Percentiles rank a stretch among this genome's conserved stretches.
Conservation (phyloP, 2,113 vertebrate species). For the Lucifuga dentata region DNA sequence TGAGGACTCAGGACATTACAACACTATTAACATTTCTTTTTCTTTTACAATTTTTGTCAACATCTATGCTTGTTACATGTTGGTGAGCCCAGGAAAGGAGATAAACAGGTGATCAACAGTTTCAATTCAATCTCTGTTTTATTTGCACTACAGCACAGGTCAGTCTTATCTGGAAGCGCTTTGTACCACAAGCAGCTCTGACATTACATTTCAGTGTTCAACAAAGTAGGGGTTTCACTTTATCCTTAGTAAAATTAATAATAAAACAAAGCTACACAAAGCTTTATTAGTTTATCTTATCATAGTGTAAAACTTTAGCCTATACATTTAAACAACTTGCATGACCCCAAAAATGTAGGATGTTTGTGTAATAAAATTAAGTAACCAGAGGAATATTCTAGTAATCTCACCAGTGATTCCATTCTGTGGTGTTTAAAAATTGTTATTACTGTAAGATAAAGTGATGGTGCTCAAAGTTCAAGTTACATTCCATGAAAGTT, state of each 20-base stretch:
- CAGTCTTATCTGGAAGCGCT: conserved; percentile 39
- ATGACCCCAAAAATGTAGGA: conserved; percentile 17
- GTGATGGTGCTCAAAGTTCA: conserved; percentile 53
- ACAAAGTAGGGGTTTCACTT: conserved; percentile 10
- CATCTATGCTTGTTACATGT: no score
- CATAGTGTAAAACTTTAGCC: no score
- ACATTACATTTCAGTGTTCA: conserved; percentile 39
- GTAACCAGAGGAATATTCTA: conserved; percentile 24
- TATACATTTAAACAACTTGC: not conserved
- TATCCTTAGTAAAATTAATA: conserved; percentile 7
- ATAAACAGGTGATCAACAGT: conserved; percentile 28
- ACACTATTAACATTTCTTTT: no score
- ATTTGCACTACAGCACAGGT: conserved; percentile 60
- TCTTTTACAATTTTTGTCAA: no score
- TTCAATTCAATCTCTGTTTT: conserved; percentile 54
- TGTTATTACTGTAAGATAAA: conserved; percentile 10
- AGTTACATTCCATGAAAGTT: conserved; percentile 67
- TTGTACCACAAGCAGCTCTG: conserved; percentile 48
- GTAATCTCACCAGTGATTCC: conserved; percentile 1
- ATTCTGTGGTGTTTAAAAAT: conserved; percentile 42
- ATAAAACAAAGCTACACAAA: conserved; percentile 10
- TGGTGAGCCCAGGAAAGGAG: conserved; percentile 1
- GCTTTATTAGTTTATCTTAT: conserved; percentile 4
- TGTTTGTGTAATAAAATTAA: conserved; percentile 25
- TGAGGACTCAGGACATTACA: no score